Evolutionary conservation across 2,113 vertebrate species (phyloP).

Genomic region (Tonatia bakeri): DNA sequence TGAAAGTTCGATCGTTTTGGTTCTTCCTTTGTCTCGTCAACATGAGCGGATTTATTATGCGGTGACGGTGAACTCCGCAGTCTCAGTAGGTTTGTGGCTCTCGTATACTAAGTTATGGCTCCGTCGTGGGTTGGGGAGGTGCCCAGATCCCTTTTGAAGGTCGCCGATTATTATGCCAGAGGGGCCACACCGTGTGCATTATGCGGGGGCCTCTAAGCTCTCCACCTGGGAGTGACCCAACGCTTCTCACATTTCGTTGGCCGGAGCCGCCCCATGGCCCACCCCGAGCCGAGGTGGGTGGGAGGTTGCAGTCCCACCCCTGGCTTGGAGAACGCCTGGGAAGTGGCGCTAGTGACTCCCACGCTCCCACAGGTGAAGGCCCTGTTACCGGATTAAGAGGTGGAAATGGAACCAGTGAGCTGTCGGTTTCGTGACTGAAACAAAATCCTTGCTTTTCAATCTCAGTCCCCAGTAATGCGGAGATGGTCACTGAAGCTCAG

Average conservation of each 20-base stretch:
- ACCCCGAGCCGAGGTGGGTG: neutral
- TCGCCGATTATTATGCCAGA: rapidly evolving
- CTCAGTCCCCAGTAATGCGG: neutral
- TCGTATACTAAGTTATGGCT: neutral
- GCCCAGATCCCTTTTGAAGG: neutral
- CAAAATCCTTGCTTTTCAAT: too few relatives aligned
- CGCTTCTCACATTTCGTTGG: neutral
- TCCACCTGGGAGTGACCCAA: neutral
- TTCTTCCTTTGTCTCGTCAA: neutral
- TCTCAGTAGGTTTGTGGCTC: neutral
- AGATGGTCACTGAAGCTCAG: neutral
- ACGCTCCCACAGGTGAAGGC: rapidly evolving
- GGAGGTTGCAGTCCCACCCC: neutral
- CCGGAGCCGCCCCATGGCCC: neutral
- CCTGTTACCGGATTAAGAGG: rapidly evolving
- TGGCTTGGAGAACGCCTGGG: neutral
- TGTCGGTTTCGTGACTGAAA: neutral
- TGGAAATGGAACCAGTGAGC: rapidly evolving
- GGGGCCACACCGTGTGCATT: too few relatives aligned
- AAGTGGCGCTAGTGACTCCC: rapidly evolving
- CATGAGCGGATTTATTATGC: neutral
- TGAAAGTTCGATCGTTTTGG: neutral
- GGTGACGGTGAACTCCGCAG: neutral
- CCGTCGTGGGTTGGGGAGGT: rapidly evolving
- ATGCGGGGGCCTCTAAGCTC: neutral